phyloP scores from a whole-genome alignment of 2,113 vertebrate genomes.

The Haemorhous mexicanus region DNA sequence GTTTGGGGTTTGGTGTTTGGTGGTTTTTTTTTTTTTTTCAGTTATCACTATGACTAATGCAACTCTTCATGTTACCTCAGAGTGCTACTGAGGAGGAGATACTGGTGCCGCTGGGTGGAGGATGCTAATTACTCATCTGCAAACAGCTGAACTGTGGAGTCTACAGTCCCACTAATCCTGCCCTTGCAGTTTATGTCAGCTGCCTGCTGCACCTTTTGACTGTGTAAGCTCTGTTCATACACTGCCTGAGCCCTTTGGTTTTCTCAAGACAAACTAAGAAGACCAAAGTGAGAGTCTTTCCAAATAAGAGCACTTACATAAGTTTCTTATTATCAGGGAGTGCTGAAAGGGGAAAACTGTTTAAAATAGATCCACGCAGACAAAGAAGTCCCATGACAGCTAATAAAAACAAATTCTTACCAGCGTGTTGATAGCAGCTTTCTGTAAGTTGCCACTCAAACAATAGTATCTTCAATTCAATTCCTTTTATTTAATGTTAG shows the following conservation, averaged over 20 bases:
- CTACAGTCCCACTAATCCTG: neutral
- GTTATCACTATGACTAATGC: neutral
- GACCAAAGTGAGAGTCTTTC: neutral
- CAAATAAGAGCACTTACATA: neutral
- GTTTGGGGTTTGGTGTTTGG: neutral
- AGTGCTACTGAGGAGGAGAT: neutral
- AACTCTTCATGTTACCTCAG: neutral
- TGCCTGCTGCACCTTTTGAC: neutral
- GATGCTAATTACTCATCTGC: slow-evolving; percentile 9
- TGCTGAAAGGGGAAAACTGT: neutral
- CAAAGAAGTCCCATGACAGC: neutral
- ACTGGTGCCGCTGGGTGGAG: neutral
- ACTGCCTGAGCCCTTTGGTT: neutral
- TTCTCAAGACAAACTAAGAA: slow-evolving; percentile 21
- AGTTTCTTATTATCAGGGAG: slow-evolving; percentile 19
- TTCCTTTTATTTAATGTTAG: neutral
- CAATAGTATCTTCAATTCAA: neutral
- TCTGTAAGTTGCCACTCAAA: neutral
- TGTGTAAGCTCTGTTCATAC: neutral
- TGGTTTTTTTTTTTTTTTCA: neutral
- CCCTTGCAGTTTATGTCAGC: neutral
- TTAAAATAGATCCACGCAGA: neutral
- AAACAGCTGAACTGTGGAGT: slow-evolving; percentile 6
- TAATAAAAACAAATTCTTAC: neutral
- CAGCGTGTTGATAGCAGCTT: slow-evolving; percentile 21